Percentiles rank a stretch among this genome's conserved stretches.
Conservation (phyloP, 2,888 invertebrate genomes). For the Gasteruption jaculator region DNA sequence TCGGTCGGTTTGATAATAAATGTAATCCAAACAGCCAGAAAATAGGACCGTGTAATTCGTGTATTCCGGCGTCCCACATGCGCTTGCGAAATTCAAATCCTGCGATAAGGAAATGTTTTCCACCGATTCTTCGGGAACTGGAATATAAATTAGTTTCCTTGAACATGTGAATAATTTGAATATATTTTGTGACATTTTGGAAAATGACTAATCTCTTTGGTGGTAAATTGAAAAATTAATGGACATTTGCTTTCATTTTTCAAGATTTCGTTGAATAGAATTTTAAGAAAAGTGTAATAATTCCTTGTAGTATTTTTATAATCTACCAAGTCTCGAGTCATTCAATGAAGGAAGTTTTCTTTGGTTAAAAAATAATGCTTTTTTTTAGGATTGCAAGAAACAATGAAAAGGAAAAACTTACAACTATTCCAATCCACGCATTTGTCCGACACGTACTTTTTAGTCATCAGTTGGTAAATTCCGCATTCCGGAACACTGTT, state of each 20-base stretch:
- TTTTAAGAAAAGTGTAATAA: conserved; percentile 4
- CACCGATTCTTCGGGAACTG: conserved; percentile 66
- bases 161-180: too few relatives aligned
- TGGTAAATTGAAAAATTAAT: too few relatives aligned
- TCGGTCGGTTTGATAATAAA: conserved; percentile 70
- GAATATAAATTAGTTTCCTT: conserved; percentile 33
- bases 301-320: conserved; percentile 8
- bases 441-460: conserved; percentile 61
- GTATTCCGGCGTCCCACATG: conserved; percentile 77
- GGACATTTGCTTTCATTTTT: too few relatives aligned
- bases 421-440: conserved; percentile 76
- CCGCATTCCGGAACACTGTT: conserved; percentile 84
- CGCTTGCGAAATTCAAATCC: conserved; percentile 64
- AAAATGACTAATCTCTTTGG: too few relatives aligned
- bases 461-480: conserved; percentile 73
- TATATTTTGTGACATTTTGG: too few relatives aligned
- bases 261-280: too few relatives aligned
- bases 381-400: too few relatives aligned
- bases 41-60: conserved; percentile 83
- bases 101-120: conserved; percentile 63
- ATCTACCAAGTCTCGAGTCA: too few relatives aligned
- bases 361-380: too few relatives aligned
- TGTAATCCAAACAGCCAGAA: conserved; percentile 87
- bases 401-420: conserved; percentile 51
- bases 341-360: too few relatives aligned